Evolutionary conservation across 2,888 invertebrate species (phyloP).

Genomic region (Mystacides longicornis): DNA sequence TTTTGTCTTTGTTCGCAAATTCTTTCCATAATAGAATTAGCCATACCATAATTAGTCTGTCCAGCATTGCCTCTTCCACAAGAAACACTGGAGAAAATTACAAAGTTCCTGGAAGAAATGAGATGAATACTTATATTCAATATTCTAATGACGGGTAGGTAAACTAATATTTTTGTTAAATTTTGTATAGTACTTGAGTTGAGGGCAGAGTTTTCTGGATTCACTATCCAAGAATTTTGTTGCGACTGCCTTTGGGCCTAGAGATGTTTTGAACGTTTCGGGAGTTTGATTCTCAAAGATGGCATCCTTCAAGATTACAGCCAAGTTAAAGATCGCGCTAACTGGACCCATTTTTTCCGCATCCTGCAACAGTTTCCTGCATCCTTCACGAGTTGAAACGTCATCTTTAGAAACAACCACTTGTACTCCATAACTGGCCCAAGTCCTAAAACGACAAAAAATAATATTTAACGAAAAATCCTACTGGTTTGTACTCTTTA

Average conservation of each 20-base stretch:
- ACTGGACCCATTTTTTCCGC: slow-evolving; percentile 60
- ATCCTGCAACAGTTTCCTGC: slow-evolving; percentile 58
- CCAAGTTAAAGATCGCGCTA: slow-evolving; percentile 84
- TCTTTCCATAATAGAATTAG: too few species aligned
- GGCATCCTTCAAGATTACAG: slow-evolving; percentile 70
- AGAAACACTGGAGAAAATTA: slow-evolving; percentile 92
- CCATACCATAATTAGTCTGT: too few species aligned
- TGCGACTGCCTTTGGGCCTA: slow-evolving; percentile 73
- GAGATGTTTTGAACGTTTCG: slow-evolving; percentile 60
- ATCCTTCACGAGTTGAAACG: slow-evolving; percentile 62
- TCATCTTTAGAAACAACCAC: slow-evolving; percentile 65
- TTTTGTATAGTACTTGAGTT: slow-evolving; percentile 32
- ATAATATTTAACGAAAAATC: too few species aligned
- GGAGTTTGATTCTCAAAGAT: slow-evolving; percentile 69
- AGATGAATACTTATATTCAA: too few species aligned
- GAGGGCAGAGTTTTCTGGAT: slow-evolving; percentile 50
- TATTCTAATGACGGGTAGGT: too few species aligned
- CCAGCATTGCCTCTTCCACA: too few species aligned
- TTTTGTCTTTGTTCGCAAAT: slow-evolving; percentile 67
- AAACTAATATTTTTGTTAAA: too few species aligned
- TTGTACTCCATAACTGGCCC: slow-evolving; percentile 63
- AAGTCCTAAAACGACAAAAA: slow-evolving; percentile 35
- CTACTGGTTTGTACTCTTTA: too few species aligned
- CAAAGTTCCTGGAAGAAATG: slow-evolving; percentile 57
- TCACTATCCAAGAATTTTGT: slow-evolving; percentile 68